Evolutionary conservation across 2,113 vertebrate species (phyloP).

Genomic region (Corynorhinus townsendii): DNA sequence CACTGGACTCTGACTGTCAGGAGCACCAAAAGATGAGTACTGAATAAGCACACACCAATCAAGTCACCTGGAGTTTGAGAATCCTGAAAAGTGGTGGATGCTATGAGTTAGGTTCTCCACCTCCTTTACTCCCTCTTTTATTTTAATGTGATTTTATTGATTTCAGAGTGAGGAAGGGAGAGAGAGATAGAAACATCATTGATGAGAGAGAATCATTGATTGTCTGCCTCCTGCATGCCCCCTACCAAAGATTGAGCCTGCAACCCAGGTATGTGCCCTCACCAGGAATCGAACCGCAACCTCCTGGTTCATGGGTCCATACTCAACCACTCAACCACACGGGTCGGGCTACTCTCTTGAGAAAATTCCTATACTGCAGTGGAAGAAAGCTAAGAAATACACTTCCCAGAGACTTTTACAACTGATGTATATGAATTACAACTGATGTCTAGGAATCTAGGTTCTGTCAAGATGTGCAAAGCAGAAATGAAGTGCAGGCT

Average conservation of each 20-base stretch:
- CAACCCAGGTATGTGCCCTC: too few relatives aligned
- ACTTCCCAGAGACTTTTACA: not conserved
- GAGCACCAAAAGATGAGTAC: not conserved
- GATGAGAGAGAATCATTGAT: too few relatives aligned
- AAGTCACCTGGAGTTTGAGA: not conserved
- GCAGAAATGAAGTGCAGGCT: not conserved
- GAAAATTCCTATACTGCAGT: not conserved
- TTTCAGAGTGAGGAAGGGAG: too few relatives aligned
- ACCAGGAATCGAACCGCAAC: too few relatives aligned
- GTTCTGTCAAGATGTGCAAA: not conserved
- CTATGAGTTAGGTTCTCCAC: not conserved
- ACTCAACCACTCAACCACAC: too few relatives aligned
- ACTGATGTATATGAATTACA: not conserved
- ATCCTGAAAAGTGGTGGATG: accelerated
- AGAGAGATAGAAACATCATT: too few relatives aligned
- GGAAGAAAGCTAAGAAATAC: not conserved
- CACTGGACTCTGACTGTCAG: too few relatives aligned
- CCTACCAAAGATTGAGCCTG: too few relatives aligned
- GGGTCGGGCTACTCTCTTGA: not conserved
- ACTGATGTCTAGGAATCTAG: not conserved
- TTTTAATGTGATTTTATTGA: too few relatives aligned
- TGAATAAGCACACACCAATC: accelerated
- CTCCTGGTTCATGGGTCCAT: too few relatives aligned
- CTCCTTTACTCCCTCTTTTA: not conserved
- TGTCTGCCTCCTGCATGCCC: too few relatives aligned